Base-by-base conservation (phyloP, 1,140 invertebrate genomes). In the Drosophila elegans region DNA sequence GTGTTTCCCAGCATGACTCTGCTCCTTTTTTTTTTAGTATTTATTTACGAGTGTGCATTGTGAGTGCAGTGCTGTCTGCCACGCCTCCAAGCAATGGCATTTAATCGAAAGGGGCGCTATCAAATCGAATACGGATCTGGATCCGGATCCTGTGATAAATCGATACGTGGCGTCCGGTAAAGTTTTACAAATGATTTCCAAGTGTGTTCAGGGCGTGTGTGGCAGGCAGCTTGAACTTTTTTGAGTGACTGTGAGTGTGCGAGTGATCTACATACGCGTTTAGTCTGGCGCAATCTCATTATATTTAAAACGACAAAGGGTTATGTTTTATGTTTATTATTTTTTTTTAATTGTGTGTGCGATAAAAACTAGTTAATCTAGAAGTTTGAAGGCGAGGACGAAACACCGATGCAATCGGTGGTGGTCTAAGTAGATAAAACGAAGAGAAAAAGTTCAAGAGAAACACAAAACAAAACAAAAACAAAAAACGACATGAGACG, bases 271-370 rank as follows among this genome's bases (percentile, higher is more conserved):
- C 34, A 38, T 51, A 27, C 34, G 41, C 55, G 48, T 48, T 55
- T 29, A 59, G 61, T 57, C 46, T 66, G 64, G 79, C 76, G 68
- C 53, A 89, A 89, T 89, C 84, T 89, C 84, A 89, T 89, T 89
- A 89, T 67, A 60, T 78, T 86, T 80, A 68, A 36, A 62, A 52
- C 13, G 32, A 53, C 36, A 38, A 46, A 48, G 53, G 27, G 36
- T 67, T 53, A 51, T 63, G 38, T 69, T 53, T 7, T 51, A 12
- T 53, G 71, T 71, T 80, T 34, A 42, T 29, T 39, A 57, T 60
- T 57, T 60, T 78, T 63, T 59, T 63, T 51, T 21, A 21, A 21
- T 21, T 16, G 42, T 16, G 42, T 36, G 29, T 38, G 55, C 38
- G 16, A 60, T 3, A 16, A 42, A 29, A 25, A 13, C 42, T 62